These are phyloP conservation scores for Crambe crambe DNA, from an alignment of 37 sponge, comb jelly and placozoan species.

Conservation along the genomic window DNA sequence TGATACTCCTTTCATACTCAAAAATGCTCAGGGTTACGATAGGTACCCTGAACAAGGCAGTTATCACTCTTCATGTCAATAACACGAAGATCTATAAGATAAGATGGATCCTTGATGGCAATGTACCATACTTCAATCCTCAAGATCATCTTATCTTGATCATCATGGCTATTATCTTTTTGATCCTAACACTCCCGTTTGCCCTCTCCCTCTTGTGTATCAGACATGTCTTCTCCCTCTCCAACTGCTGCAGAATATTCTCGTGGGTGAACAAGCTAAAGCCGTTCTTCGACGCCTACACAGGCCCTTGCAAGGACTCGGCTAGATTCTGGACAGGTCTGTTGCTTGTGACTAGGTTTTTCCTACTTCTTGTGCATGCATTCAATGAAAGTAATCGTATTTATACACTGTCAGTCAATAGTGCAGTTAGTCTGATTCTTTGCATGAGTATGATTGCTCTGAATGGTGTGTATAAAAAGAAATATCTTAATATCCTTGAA, in stretches of 20 bases:
- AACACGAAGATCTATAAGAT: not conserved
- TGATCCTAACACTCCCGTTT: not conserved
- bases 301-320: conserved; percentile 1
- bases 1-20: conserved; percentile 20
- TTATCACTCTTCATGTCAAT: not conserved
- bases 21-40: conserved; percentile 17
- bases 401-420: no score
- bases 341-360: not conserved
- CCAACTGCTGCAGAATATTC: not conserved
- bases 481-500: conserved; percentile 1
- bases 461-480: conserved; percentile 1
- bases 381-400: not conserved
- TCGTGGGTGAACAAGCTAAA: conserved; percentile 6
- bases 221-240: not conserved
- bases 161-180: not conserved
- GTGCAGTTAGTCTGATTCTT: not conserved
- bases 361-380: not conserved
- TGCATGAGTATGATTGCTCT: not conserved
- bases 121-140: conserved; percentile 11
- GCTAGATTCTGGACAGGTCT: conserved; percentile 11
- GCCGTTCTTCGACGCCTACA: conserved; percentile 24
- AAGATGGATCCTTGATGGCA: conserved; percentile 28
- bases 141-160: not conserved
- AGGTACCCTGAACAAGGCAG: not conserved
- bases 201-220: not conserved